Conservation (phyloP, 2,113 vertebrate genomes). For the Scartelaos histophorus region DNA sequence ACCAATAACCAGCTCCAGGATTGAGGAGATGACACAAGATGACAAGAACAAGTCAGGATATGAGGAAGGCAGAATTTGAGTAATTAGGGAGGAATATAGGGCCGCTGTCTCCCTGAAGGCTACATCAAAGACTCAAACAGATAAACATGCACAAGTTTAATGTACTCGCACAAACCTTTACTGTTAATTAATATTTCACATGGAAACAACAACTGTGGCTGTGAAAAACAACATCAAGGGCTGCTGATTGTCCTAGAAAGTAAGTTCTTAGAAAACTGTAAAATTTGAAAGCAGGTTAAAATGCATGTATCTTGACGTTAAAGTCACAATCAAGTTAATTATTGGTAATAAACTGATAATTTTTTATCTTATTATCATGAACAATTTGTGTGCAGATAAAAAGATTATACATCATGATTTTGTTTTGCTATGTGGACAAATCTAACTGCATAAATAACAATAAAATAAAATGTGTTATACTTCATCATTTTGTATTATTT, state of each 20-base stretch:
- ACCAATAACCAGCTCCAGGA: conserved; percentile 34
- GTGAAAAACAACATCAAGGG: conserved; percentile 26
- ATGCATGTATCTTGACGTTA: background rate
- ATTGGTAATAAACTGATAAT: too few species aligned
- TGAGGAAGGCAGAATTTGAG: conserved; percentile 20
- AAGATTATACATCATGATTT: background rate
- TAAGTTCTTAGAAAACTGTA: background rate
- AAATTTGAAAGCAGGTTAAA: background rate
- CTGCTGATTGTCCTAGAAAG: background rate
- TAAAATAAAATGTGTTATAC: too few species aligned
- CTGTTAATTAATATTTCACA: conserved; percentile 14
- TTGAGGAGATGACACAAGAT: conserved; percentile 25
- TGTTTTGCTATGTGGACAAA: background rate
- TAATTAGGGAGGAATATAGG: conserved; percentile 46
- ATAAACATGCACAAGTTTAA: conserved; percentile 45
- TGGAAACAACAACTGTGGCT: conserved; percentile 49
- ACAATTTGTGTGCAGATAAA: background rate
- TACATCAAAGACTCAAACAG: conserved; percentile 42
- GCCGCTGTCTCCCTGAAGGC: conserved; percentile 39
- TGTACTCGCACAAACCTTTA: conserved; percentile 4
- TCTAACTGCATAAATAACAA: background rate
- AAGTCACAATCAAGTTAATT: too few species aligned
- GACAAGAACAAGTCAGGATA: conserved; percentile 24
- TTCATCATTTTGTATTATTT: background rate
- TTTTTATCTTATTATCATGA: too few species aligned